Evolutionary conservation across 2,888 invertebrate genomes (phyloP), one percentile per base, ranked within the genome.

Genomic region (Epinotia nisella): DNA sequence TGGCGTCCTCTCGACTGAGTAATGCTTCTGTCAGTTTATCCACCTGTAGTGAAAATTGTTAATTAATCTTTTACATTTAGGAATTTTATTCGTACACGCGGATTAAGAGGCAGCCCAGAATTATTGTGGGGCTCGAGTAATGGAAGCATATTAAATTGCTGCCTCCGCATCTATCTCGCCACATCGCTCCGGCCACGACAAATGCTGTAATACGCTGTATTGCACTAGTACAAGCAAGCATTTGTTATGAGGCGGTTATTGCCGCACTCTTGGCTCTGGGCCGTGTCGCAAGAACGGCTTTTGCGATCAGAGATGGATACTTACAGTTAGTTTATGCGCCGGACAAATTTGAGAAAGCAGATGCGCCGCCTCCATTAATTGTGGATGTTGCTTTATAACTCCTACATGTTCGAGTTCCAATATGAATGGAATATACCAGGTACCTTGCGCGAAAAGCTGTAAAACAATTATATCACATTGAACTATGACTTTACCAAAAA

Each of bases 391-490:
- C 81, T 98, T 94, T 69, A 95, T 95, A 83, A 98, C 97, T 59
- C 98, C 99, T 79, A 98, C 91, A 86, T 98, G 98, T 81, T 98
- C 97, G 80, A 99, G 92, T 87, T 98, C 97, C 83, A 97, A 95
- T 87, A 97, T 96, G 87, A 97, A 98, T 74, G 96, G 96, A 51
- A 96, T 95, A 83, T 97, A 97, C 85, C 96, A 95, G 56, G 96
- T 94, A 80, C 97, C 96, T 90, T 96, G 95, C 0, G 98, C 96
- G 94, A 99, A 97, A 65, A 97, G 92, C 96, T 96, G 90, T 4
- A 69, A 85, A 85, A 73, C 35, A 74, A 70, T 17, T 49, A 4
- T 49, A 49, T 13, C n/a, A n/a, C 5, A 49, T 49, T n/a, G 5
- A 49, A 49, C n/a, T 49, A 13, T 49, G 49, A 49, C 15, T n/a